Percentiles rank a stretch among this genome's conserved stretches.
These are phyloP conservation scores for Glandiceps talaboti DNA, from an alignment of 53 echinoderm and acorn worm species.

Conservation along the genomic window DNA sequence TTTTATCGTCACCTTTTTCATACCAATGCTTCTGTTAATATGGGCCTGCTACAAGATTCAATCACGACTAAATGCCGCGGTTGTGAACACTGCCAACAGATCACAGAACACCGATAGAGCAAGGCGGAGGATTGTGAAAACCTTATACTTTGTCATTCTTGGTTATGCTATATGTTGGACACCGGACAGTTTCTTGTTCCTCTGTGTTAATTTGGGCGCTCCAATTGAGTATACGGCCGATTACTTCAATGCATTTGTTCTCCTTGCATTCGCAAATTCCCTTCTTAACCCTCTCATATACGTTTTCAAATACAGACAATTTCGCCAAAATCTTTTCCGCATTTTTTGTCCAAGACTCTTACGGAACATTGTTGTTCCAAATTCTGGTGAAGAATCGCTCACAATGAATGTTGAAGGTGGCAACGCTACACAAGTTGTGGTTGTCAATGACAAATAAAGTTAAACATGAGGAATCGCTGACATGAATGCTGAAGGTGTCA, in stretches of 20 bases:
- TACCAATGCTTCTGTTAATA: conserved; percentile 68
- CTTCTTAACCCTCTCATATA: conserved; percentile 93
- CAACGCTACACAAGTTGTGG: background rate
- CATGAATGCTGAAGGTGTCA: too few species aligned
- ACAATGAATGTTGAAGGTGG: background rate
- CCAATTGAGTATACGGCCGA: conserved; percentile 14
- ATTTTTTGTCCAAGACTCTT: conserved; percentile 33
- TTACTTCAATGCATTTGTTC: conserved; percentile 60
- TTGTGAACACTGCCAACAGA: conserved; percentile 5
- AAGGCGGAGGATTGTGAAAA: conserved; percentile 69
- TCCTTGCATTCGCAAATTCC: conserved; percentile 85
- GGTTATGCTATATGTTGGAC: conserved; percentile 76
- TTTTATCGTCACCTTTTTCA: conserved; percentile 73
- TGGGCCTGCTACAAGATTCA: conserved; percentile 74
- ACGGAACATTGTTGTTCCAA: conserved; percentile 1
- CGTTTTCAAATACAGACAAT: conserved; percentile 92
- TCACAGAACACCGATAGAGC: conserved; percentile 52
- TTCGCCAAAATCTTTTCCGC: conserved; percentile 72
- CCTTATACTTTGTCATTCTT: conserved; percentile 70
- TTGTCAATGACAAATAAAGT: background rate
- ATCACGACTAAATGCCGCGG: conserved; percentile 42
- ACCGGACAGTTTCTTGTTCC: conserved; percentile 76
- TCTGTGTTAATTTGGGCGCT: conserved; percentile 61
- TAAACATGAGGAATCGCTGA: background rate
- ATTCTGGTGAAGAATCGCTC: background rate